Base-by-base conservation (phyloP, 2,888 invertebrate species). In the Entomobrya multifasciata region DNA sequence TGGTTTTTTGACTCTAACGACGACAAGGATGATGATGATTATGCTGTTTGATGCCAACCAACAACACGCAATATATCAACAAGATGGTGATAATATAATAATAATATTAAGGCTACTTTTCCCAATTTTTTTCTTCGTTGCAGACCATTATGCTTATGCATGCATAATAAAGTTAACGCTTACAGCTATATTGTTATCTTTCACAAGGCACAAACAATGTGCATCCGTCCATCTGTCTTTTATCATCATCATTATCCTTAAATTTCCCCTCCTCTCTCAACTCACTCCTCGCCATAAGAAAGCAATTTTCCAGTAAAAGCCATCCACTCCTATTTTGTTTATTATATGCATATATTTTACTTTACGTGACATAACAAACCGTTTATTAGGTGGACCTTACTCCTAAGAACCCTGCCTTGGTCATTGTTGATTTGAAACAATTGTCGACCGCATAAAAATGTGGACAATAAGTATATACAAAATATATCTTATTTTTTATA, bases 21-120 rank as follows among this genome's bases (percentile, higher is more conserved):
- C n/a, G n/a, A n/a, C n/a, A n/a, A n/a, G 20, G 67, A 44, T 47
- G 20, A 70, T 44, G 44, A 65, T 70, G 44, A 70, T 70, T 20
- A 41, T 11, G n/a, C n/a, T n/a, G n/a, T n/a, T n/a, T n/a, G 67
- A 70, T 44, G 41, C n/a, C 20, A 44, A 22, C 22, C 41, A 70
- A n/a, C n/a, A n/a, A 70, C 67, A 70, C 67, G 67, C 67, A 70
- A 70, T 70, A 17, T 44, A 70, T 70, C 67, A 70, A 70, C 67
- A 70, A 70, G 67, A 41, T 70, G 67, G 22, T 67, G 62, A 11
- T 70, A 44, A 47, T 70, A 70, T 44, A 22, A 44, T 47, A 44
- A 70, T 70, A 20, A 62, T 30, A 62, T 44, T 44, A 30, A 62
- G 13, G 62, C 36, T 62, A 62, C 44, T 22, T 70, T 70, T n/a